phyloP scores from a whole-genome alignment of 2,797 vertebrate species.

The Acipenser transmontanus region DNA sequence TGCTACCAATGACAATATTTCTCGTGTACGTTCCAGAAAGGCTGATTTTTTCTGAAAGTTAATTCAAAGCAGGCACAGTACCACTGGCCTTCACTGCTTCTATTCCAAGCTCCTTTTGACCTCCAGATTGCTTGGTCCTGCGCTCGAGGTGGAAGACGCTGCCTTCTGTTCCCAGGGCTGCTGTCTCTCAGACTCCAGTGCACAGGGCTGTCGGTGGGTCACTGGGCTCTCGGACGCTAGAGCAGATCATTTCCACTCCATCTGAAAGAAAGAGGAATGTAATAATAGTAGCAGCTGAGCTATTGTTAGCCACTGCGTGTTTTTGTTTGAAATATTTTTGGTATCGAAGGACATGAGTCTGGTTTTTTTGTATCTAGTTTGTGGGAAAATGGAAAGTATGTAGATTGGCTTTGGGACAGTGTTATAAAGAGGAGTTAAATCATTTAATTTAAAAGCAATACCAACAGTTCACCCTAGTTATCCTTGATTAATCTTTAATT shows the following conservation, averaged over 20 bases:
- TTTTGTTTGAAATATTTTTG: conserved; percentile 47
- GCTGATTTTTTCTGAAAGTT: no score
- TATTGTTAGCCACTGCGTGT: conserved; percentile 47
- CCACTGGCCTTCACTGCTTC: no score
- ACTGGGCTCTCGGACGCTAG: conserved; percentile 40
- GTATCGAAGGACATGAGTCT: conserved; percentile 38
- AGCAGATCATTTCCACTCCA: conserved; percentile 28
- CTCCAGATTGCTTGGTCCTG: no score
- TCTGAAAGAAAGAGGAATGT: conserved; percentile 28
- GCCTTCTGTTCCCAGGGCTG: neutral
- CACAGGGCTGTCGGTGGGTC: conserved; percentile 14
- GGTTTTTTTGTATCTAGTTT: conserved; percentile 30
- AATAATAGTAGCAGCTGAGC: conserved; percentile 42
- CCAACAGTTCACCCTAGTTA: no score
- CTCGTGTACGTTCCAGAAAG: no score
- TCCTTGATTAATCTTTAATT: no score
- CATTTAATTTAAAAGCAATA: no score
- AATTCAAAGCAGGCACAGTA: no score
- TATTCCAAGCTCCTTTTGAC: no score
- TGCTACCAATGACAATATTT: no score
- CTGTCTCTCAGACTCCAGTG: conserved; percentile 1
- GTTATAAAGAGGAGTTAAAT: conserved; percentile 26
- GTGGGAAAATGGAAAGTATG: conserved; percentile 59
- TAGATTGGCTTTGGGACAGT: conserved; percentile 18
- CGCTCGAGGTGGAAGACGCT: neutral